These are phyloP conservation scores for Dasyornis broadbenti DNA, from an alignment of 2,113 vertebrate species.

Conservation along the genomic window DNA sequence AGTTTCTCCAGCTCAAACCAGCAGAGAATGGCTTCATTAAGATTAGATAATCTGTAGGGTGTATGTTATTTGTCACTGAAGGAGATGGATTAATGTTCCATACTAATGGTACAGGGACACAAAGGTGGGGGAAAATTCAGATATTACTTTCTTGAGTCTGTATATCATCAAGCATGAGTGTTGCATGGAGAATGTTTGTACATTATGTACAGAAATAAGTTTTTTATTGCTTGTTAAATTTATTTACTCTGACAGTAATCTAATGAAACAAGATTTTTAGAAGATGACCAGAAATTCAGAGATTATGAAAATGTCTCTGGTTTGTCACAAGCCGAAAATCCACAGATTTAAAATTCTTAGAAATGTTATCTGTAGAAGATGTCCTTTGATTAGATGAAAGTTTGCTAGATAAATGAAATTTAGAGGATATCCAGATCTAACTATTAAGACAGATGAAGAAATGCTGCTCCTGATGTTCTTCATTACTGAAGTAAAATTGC, in stretches of 20 bases:
- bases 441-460: neutral
- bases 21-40: slow-evolving; percentile 16
- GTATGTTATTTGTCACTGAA: neutral
- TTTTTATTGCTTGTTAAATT: neutral
- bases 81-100: slow-evolving; percentile 37
- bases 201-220: neutral
- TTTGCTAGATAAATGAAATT: neutral
- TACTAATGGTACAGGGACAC: neutral
- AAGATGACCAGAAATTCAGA: neutral
- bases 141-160: neutral
- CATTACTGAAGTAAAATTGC: neutral
- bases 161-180: neutral
- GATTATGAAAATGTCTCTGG: neutral
- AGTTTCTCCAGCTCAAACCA: slow-evolving; percentile 11
- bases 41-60: neutral
- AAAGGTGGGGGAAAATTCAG: slow-evolving; percentile 7
- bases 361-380: neutral
- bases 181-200: slow-evolving; percentile 26
- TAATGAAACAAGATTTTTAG: neutral
- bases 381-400: neutral
- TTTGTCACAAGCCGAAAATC: neutral
- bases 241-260: neutral
- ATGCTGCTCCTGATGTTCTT: neutral
- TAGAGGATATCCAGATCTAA: neutral
- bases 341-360: neutral